A percentile compares a stretch with the other conserved stretches of the same genome.
phyloP scores from a whole-genome alignment of 2,113 vertebrate genomes.

The Mus pahari region DNA sequence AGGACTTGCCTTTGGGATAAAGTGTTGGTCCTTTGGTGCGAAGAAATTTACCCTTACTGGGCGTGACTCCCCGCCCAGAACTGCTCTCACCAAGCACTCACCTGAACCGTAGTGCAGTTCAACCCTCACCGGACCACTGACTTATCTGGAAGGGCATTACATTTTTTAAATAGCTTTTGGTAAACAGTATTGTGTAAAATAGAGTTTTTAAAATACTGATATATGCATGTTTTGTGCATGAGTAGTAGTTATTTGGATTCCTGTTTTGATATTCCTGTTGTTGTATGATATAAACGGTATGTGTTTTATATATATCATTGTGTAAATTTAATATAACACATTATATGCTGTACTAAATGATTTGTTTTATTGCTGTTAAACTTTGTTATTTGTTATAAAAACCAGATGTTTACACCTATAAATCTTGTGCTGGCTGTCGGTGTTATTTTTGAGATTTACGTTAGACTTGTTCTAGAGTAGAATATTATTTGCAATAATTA shows the following conservation, averaged over 20 bases:
- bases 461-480: constrained; percentile 32
- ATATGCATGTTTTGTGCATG: constrained; percentile 90
- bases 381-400: constrained; percentile 84
- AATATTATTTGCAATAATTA: constrained; percentile 34
- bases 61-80: constrained; percentile 21
- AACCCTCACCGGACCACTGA: constrained; percentile 80
- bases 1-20: constrained; percentile 65
- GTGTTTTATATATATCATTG: constrained; percentile 89
- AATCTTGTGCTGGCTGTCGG: constrained; percentile 62
- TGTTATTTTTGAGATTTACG: constrained; percentile 60
- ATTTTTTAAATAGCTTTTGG: constrained; percentile 63
- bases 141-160: constrained; percentile 79
- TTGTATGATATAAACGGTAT: constrained; percentile 89
- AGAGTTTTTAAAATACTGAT: constrained; percentile 81
- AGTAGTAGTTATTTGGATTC: constrained; percentile 78
- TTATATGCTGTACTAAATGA: constrained; percentile 90
- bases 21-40: constrained; percentile 34
- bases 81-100: constrained; percentile 56
- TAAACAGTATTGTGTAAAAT: constrained; percentile 88
- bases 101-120: constrained; percentile 38
- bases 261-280: constrained; percentile 88
- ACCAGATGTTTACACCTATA: constrained; percentile 71
- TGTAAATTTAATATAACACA: constrained; percentile 92
- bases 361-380: constrained; percentile 89
- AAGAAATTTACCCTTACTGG: constrained; percentile 48